Evolutionary conservation across 1,140 invertebrate species (phyloP), one percentile per base, ranked within the genome.

Genomic region (Drosophila funebris): DNA sequence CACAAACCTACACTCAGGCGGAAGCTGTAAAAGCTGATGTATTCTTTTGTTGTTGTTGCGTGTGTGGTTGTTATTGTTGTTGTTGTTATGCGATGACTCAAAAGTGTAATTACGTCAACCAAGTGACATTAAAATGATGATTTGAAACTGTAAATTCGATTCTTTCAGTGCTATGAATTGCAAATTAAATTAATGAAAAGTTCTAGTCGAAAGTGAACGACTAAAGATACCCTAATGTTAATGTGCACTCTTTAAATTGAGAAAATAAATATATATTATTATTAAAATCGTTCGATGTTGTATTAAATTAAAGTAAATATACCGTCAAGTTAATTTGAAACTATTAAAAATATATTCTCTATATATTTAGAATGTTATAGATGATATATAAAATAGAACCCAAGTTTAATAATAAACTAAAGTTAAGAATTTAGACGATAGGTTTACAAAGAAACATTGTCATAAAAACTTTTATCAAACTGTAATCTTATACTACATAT

Each of bases 51-150:
- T 73, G 41, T 68, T 48, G 41, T 60, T 73, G 50, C n/a, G n/a
- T n/a, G n/a, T 70, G 54, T 22, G 64, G 41, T 68, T 48, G 41
- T 60, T 73, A 41, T 31, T 31, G n/a, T 39, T 75, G 64, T 53
- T 67, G 72, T 46, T 68, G 22, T 24, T 50, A 20, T 41, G 43
- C 53, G 81, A 80, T 80, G 80, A 85, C 68, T 84, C 48, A 68
- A 73, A 84, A 83, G 18, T 64, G 81, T 81, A 85, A 85, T 84
- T 84, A 84, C 77, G 77, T 84, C 81, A 77, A 48, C 81, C 54
- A 50, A 75, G 75, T 76, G 62, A 41, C 76, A 69, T 70, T 76
- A 70, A 46, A 43, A 85, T 50, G 70, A 67, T 71, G 82, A 77
- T 80, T 85, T 73, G 56, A 77, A 84, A 84, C 78, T 85, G 81